Conservation (phyloP, 1,140 invertebrate species). For the Centruroides vittatus region DNA sequence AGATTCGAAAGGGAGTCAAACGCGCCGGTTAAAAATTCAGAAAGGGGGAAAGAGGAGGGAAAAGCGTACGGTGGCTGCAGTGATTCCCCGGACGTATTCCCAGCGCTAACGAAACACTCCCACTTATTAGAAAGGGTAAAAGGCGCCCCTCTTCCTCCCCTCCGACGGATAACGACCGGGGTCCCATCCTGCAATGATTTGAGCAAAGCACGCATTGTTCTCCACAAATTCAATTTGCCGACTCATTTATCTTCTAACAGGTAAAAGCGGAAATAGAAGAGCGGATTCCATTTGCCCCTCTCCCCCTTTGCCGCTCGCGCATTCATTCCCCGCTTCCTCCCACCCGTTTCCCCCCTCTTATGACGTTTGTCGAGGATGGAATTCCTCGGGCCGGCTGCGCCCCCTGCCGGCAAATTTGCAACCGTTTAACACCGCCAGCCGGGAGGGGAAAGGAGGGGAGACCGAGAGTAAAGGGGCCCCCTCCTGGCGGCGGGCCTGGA, state of each 20-base stretch:
- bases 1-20: too few relatives aligned
- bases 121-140: not conserved
- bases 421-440: too few relatives aligned
- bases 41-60: not conserved
- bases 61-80: not conserved
- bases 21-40: not conserved
- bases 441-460: too few relatives aligned
- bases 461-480: too few relatives aligned
- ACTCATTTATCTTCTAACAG: constrained; percentile 10
- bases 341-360: too few relatives aligned
- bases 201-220: constrained; percentile 12
- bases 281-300: not conserved
- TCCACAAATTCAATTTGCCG: constrained; percentile 13
- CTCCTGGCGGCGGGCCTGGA: too few relatives aligned
- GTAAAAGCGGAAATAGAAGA: too few relatives aligned
- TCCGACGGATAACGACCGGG: not conserved
- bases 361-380: too few relatives aligned
- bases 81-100: not conserved
- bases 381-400: too few relatives aligned
- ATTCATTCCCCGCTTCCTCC: too few relatives aligned
- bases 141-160: not conserved
- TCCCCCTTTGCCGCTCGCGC: not conserved
- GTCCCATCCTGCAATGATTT: constrained; percentile 10
- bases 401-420: too few relatives aligned
- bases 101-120: not conserved